These are phyloP conservation scores for Enteromius thamalakanensis DNA, from an alignment of 2,797 vertebrate species.

Conservation along the genomic window DNA sequence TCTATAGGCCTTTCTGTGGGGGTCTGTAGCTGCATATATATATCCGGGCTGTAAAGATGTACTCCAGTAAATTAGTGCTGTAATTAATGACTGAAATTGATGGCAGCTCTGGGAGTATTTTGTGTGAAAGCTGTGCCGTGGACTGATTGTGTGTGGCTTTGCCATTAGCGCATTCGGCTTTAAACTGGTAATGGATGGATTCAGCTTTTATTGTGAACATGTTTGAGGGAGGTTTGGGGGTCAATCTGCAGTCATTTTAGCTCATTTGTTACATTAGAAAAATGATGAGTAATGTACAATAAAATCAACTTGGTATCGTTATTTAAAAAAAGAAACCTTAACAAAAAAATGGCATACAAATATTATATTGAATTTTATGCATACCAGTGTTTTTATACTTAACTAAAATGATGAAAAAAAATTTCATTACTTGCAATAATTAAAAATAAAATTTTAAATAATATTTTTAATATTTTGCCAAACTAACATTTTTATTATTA, in stretches of 20 bases:
- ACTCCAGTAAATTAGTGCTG: conserved; percentile 59
- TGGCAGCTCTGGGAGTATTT: conserved; percentile 46
- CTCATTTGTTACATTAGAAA: conserved; percentile 2
- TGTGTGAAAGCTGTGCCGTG: conserved; percentile 38
- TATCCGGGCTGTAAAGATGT: conserved; percentile 57
- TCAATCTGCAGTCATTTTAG: background rate
- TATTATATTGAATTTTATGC: background rate
- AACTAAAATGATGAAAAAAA: background rate
- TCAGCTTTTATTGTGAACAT: background rate
- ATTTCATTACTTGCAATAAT: background rate
- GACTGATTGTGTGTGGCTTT: conserved; percentile 49
- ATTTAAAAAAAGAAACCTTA: background rate
- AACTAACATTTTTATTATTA: background rate
- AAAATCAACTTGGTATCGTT: background rate
- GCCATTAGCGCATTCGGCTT: conserved; percentile 14
- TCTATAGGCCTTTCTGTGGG: conserved; percentile 15
- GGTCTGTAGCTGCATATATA: conserved; percentile 17
- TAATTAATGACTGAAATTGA: conserved; percentile 60
- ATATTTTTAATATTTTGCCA: too few species aligned
- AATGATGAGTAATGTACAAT: background rate
- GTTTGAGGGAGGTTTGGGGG: background rate
- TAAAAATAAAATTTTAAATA: background rate
- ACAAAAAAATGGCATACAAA: background rate
- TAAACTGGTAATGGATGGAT: conserved; percentile 36
- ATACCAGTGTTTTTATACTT: background rate